These are phyloP conservation scores for Prolemur simus DNA, from an alignment of 2,113 vertebrate genomes.

Conservation along the genomic window DNA sequence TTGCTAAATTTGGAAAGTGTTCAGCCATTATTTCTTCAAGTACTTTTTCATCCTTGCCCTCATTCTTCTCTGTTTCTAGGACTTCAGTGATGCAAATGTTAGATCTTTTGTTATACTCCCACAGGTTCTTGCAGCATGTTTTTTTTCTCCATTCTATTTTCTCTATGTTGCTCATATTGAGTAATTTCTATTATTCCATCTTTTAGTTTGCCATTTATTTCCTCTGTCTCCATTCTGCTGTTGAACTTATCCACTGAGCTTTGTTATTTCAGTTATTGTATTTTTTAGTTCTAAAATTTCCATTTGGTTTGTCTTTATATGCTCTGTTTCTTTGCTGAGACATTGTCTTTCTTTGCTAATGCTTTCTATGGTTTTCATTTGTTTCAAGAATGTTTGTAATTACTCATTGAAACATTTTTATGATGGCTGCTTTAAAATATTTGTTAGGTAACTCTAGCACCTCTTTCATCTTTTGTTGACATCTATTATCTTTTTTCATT, in stretches of 20 bases:
- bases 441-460: not conserved
- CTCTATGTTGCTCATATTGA: not conserved
- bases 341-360: not conserved
- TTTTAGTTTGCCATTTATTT: not conserved
- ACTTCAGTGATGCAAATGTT: not conserved
- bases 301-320: not conserved
- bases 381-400: not conserved
- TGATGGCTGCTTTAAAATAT: not conserved
- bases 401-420: not conserved
- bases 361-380: not conserved
- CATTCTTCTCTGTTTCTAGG: not conserved
- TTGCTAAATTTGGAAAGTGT: not conserved
- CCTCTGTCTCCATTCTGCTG: not conserved
- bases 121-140: not conserved
- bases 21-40: not conserved
- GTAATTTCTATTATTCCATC: not conserved
- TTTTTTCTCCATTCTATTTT: not conserved
- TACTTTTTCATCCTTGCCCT: not conserved
- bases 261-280: not conserved
- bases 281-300: slow-evolving; percentile 4
- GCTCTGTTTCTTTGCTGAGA: not conserved
- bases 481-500: not conserved
- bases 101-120: not conserved
- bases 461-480: not conserved
- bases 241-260: not conserved